Conservation (phyloP, 2,797 vertebrate genomes). For the Triplophysa yarkandensis region DNA sequence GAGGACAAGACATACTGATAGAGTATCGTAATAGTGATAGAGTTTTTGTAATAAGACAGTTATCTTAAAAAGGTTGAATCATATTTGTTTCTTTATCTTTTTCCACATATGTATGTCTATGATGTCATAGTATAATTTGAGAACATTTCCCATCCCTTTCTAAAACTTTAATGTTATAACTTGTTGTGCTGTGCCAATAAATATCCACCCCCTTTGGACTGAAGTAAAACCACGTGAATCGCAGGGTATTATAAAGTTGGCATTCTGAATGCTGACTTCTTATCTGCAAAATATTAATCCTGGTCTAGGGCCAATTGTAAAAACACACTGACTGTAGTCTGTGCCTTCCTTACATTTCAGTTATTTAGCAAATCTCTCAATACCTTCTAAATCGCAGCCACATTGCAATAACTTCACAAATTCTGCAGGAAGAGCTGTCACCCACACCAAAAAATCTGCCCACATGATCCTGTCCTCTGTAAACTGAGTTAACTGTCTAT, state of each 20-base stretch:
- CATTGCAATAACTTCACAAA: not conserved
- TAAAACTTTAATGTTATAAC: not conserved
- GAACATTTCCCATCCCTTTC: not conserved
- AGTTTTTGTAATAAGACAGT: too few species aligned
- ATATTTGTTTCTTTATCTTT: too few species aligned
- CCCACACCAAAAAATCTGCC: conserved; percentile 15
- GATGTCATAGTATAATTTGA: not conserved
- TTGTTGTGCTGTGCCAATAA: not conserved
- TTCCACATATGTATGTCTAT: not conserved
- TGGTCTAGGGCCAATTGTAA: not conserved
- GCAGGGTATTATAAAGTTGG: not conserved
- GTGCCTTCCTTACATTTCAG: not conserved
- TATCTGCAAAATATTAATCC: not conserved
- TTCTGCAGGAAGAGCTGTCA: not conserved
- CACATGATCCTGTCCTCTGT: conserved; percentile 2
- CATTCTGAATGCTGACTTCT: not conserved
- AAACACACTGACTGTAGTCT: not conserved
- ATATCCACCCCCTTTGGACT: too few species aligned
- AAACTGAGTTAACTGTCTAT: not conserved
- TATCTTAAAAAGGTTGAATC: too few species aligned
- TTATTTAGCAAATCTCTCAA: not conserved
- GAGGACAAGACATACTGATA: too few species aligned
- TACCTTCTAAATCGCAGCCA: not conserved
- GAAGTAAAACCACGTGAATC: too few species aligned
- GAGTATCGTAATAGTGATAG: too few species aligned